Evolutionary conservation across 53 echinoderm and acorn worm genomes (phyloP).

Genomic region (Echinarachnius parma): DNA sequence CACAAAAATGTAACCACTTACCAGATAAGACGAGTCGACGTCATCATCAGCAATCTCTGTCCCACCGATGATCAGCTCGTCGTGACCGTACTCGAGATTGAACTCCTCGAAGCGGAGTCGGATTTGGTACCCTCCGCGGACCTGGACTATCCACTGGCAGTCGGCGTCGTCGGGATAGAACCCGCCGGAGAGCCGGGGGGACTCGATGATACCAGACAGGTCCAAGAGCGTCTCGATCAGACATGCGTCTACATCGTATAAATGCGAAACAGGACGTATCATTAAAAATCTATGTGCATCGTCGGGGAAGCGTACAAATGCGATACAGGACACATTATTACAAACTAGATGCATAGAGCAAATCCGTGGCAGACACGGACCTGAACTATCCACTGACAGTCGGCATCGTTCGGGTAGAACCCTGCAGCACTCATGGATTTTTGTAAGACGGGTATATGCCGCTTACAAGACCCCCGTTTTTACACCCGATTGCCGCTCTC

Average conservation of each 20-base stretch:
- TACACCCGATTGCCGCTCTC: too few relatives aligned
- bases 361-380: too few relatives aligned
- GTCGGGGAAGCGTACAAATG: too few relatives aligned
- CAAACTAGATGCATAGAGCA: too few relatives aligned
- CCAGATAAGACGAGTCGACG: slow-evolving; percentile 55
- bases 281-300: too few relatives aligned
- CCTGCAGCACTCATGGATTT: slow-evolving; percentile 43
- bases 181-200: slow-evolving; percentile 57
- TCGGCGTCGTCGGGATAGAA: slow-evolving; percentile 82
- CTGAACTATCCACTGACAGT: slow-evolving; percentile 89
- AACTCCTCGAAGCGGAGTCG: slow-evolving; percentile 63
- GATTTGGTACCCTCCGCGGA: slow-evolving; percentile 59
- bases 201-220: slow-evolving; percentile 52
- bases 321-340: too few relatives aligned
- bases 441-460: too few relatives aligned
- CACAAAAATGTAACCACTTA: slow-evolving; percentile 17
- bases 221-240: slow-evolving; percentile 63
- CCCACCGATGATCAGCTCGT: slow-evolving; percentile 71
- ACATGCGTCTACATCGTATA: slow-evolving; percentile 69
- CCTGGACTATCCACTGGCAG: slow-evolving; percentile 86
- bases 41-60: slow-evolving; percentile 39
- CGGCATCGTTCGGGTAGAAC: slow-evolving; percentile 77
- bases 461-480: too few relatives aligned
- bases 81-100: slow-evolving; percentile 60
- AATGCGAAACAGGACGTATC: too few relatives aligned